phyloP scores from a whole-genome alignment of 2,888 invertebrate genomes.

The Catocala nupta region DNA sequence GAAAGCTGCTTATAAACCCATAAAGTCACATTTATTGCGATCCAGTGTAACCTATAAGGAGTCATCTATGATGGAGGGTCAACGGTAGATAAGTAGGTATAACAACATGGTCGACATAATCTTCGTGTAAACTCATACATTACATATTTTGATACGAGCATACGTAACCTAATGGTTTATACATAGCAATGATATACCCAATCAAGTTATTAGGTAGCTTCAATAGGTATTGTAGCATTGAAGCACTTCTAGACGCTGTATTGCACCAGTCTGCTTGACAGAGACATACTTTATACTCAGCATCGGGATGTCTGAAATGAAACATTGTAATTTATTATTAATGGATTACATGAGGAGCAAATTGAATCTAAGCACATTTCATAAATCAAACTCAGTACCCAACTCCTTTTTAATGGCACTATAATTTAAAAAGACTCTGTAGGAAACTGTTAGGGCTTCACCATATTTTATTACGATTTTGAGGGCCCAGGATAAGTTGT shows the following conservation, averaged over 20 bases:
- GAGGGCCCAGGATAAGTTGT: too few species aligned
- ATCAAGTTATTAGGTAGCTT: slow-evolving; percentile 24
- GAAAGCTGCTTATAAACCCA: slow-evolving; percentile 83
- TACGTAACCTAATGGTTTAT: slow-evolving; percentile 15
- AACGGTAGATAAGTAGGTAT: slow-evolving; percentile 34
- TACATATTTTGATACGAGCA: slow-evolving; percentile 23
- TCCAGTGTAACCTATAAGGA: slow-evolving; percentile 67
- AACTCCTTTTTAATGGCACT: too few species aligned
- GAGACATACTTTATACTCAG: slow-evolving; percentile 76
- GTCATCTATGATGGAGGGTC: slow-evolving; percentile 60
- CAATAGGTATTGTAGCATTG: slow-evolving; percentile 28
- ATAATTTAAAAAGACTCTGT: too few species aligned
- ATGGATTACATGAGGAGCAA: too few species aligned
- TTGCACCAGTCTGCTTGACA: slow-evolving; percentile 82
- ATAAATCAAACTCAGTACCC: too few species aligned
- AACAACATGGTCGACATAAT: slow-evolving; percentile 35
- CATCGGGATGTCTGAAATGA: slow-evolving; percentile 70
- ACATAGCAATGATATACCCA: slow-evolving; percentile 21
- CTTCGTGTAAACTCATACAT: slow-evolving; percentile 24
- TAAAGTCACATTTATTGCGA: slow-evolving; percentile 81
- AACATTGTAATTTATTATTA: too few species aligned
- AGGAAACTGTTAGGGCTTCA: too few species aligned
- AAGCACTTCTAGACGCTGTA: slow-evolving; percentile 43
- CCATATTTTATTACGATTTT: too few species aligned
- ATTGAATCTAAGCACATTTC: too few species aligned